phyloP scores from a whole-genome alignment of 92 coral and sea anemone species.

The Epizoanthus rinbou region DNA sequence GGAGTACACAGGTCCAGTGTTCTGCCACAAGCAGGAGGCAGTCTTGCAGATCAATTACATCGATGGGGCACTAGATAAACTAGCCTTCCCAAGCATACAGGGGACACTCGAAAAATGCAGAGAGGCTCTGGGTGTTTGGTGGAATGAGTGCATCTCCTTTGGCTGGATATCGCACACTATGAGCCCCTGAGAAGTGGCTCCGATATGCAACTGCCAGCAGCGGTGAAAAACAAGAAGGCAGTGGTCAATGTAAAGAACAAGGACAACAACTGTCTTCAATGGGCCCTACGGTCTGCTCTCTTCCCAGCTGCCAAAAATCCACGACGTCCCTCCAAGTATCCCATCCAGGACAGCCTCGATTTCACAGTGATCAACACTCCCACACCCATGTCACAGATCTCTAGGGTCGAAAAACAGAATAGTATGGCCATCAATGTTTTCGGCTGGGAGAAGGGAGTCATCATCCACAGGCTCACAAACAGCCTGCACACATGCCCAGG shows the following conservation, averaged over 20 bases:
- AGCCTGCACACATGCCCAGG: neutral
- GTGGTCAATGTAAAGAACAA: neutral
- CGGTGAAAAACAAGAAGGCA: neutral
- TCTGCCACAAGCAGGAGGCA: neutral
- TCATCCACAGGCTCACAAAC: constrained; percentile 11
- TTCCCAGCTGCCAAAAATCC: neutral
- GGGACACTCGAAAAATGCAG: neutral
- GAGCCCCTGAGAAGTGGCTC: neutral
- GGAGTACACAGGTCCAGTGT: neutral
- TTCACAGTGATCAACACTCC: constrained; percentile 17
- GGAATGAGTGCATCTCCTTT: neutral
- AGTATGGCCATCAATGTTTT: constrained; percentile 2
- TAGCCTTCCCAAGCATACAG: neutral
- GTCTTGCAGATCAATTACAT: neutral
- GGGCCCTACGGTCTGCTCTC: neutral
- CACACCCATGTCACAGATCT: constrained; percentile 9
- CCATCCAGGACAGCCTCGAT: constrained; percentile 1
- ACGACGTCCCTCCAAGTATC: neutral
- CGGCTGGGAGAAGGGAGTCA: constrained; percentile 18
- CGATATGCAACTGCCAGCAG: constrained; percentile 1
- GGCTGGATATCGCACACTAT: neutral
- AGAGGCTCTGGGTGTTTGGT: constrained; percentile 13
- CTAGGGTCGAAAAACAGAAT: constrained; percentile 15
- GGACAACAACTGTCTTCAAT: constrained; percentile 36
- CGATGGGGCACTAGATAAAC: neutral